Percentiles rank a stretch among this genome's conserved stretches.
phyloP scores from a whole-genome alignment of 2,113 vertebrate genomes.

The Rattus norvegicus region DNA sequence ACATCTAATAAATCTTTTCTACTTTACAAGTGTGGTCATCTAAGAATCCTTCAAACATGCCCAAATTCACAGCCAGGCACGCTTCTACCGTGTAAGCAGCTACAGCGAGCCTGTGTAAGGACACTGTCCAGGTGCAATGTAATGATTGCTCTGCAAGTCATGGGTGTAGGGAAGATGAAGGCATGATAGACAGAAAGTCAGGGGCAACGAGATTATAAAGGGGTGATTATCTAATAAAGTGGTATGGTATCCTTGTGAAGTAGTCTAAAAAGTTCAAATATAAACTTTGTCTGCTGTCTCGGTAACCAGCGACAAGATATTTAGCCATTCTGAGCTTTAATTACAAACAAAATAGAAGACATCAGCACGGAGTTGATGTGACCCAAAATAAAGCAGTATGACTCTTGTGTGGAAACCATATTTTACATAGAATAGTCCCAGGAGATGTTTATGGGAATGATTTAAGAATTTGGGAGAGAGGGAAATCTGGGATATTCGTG shows the following conservation, averaged over 20 bases:
- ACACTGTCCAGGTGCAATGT: background rate
- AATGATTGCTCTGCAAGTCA: constrained; percentile 4
- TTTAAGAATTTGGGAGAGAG: constrained; percentile 11
- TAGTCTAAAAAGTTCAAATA: constrained; percentile 11
- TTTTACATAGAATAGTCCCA: constrained; percentile 44
- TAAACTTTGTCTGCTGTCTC: background rate
- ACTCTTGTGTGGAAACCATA: background rate
- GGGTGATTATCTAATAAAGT: constrained; percentile 35
- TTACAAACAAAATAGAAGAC: constrained; percentile 33
- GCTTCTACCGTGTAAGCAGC: constrained; percentile 29
- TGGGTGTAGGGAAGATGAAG: background rate
- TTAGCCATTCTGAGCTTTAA: constrained; percentile 30
- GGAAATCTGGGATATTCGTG: constrained; percentile 23
- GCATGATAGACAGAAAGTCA: constrained; percentile 5
- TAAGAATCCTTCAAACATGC: constrained; percentile 26
- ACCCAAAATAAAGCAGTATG: constrained; percentile 44
- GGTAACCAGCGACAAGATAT: background rate
- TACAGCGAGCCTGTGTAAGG: background rate
- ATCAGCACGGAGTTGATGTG: background rate
- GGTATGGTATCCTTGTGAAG: background rate
- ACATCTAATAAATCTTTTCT: background rate
- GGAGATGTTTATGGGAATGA: constrained; percentile 46
- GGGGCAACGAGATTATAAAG: background rate
- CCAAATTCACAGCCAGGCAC: background rate
- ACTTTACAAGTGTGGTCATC: constrained; percentile 4